A percentile compares a stretch with the other conserved stretches of the same genome.
These are phyloP conservation scores for Alces alces DNA, from an alignment of 2,113 vertebrate genomes.

Conservation along the genomic window DNA sequence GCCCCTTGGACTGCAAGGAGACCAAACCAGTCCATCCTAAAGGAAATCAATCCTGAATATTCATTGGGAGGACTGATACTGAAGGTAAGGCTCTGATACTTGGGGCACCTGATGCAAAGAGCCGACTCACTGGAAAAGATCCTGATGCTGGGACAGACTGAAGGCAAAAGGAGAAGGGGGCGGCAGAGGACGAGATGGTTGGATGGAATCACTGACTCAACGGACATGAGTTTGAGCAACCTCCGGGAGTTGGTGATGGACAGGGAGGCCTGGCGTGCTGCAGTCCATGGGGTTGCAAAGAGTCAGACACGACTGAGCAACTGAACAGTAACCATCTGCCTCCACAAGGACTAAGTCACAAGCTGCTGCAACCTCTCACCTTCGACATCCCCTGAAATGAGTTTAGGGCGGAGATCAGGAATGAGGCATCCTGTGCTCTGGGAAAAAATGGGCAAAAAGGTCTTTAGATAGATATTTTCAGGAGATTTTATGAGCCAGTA, in stretches of 20 bases:
- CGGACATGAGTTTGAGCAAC: not conserved
- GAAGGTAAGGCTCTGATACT: not conserved
- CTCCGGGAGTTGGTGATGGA: not conserved
- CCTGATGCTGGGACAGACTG: not conserved
- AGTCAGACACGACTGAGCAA: not conserved
- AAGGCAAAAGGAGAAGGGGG: not conserved
- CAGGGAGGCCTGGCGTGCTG: not conserved
- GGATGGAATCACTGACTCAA: not conserved
- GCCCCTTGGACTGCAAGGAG: not conserved
- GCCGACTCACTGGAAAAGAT: not conserved
- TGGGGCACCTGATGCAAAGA: not conserved
- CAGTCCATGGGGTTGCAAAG: not conserved
- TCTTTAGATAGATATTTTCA: not conserved
- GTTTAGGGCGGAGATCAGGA: not conserved
- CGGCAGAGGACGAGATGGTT: not conserved
- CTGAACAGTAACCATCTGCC: not conserved
- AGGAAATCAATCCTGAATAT: not conserved
- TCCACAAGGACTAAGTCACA: not conserved
- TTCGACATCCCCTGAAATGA: not conserved
- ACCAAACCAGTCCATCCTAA: not conserved
- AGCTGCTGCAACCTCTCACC: not conserved
- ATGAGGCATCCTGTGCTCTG: not conserved
- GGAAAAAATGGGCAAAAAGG: rapidly evolving
- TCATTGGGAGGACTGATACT: not conserved
- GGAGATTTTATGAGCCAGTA: not conserved